Conservation (phyloP, 2,797 vertebrate species). For the Sebastes miniatus region DNA sequence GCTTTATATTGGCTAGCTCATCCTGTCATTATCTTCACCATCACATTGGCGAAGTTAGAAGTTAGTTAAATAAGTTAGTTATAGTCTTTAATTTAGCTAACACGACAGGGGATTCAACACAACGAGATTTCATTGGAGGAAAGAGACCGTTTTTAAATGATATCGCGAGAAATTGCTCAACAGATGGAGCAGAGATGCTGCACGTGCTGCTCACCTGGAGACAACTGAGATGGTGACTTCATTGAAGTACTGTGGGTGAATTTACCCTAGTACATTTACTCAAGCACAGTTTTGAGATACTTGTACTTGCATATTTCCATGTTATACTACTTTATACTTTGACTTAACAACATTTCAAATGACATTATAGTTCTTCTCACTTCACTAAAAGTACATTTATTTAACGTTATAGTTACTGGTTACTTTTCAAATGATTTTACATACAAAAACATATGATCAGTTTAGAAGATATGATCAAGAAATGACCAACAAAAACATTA, state of each 20-base stretch:
- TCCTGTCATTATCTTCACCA: neutral
- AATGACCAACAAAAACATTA: neutral
- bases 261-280: accelerated
- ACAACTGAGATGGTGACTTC: neutral
- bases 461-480: neutral
- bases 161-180: neutral
- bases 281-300: neutral
- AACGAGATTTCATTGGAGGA: neutral
- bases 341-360: neutral
- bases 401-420: neutral
- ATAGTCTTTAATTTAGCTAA: neutral
- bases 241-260: no score
- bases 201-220: neutral
- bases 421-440: neutral
- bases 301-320: neutral
- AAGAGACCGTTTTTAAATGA: neutral
- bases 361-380: neutral
- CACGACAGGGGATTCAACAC: neutral
- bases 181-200: neutral
- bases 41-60: neutral
- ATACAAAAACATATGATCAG: neutral
- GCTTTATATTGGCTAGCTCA: neutral
- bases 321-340: neutral
- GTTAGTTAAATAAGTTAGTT: neutral
- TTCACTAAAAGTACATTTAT: neutral